These are phyloP conservation scores for Perdix hodgsoniae DNA, from an alignment of 2,797 vertebrate species.

Conservation along the genomic window DNA sequence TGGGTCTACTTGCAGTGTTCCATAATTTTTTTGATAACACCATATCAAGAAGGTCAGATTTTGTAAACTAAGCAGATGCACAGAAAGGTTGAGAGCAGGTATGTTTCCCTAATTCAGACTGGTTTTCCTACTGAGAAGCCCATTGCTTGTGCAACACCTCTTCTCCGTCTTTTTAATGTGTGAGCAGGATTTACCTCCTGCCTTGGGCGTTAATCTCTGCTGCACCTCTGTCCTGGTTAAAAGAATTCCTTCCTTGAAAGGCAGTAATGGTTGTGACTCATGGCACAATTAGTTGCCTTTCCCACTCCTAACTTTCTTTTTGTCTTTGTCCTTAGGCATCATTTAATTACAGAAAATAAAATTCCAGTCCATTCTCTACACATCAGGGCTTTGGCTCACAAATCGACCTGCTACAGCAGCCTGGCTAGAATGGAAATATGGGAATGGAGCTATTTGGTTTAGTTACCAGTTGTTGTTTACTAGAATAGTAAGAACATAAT, in stretches of 20 bases:
- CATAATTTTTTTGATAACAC: background rate
- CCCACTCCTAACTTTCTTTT: background rate
- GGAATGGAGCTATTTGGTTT: constrained; percentile 28
- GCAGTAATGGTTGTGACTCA: background rate
- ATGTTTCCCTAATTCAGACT: background rate
- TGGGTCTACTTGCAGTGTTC: background rate
- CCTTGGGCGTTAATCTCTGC: background rate
- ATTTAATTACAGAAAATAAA: background rate
- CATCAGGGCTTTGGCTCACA: background rate
- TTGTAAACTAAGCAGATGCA: background rate
- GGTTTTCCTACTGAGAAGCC: background rate
- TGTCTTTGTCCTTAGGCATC: background rate
- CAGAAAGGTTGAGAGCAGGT: background rate
- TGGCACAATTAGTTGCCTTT: background rate
- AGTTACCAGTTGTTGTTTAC: constrained; percentile 59
- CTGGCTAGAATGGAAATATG: constrained; percentile 7
- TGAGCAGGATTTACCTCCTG: background rate
- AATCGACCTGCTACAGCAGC: background rate
- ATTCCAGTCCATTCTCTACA: background rate
- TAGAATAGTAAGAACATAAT: constrained; percentile 60
- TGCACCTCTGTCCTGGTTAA: background rate
- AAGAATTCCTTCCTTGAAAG: background rate
- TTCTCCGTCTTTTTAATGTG: background rate
- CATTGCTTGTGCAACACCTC: background rate
- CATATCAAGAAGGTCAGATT: background rate